Percentiles rank a stretch among this genome's conserved stretches.
These are phyloP conservation scores for Pollenia amentaria DNA, from an alignment of 2,888 invertebrate genomes.

Conservation along the genomic window DNA sequence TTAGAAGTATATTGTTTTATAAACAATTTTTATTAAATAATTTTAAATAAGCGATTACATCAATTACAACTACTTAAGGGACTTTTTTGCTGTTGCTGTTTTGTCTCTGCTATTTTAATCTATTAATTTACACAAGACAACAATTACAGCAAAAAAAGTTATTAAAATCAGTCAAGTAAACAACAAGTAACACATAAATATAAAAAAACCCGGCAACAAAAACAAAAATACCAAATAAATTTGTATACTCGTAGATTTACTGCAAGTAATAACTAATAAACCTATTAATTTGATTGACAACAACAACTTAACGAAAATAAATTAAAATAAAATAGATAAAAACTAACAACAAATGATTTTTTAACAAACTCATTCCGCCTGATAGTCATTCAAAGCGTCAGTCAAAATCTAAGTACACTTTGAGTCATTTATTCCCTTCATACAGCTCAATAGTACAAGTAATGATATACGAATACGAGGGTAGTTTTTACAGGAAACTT, in stretches of 20 bases:
- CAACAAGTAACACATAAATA: conserved; percentile 36
- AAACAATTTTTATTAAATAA: conserved; percentile 46
- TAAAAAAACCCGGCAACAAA: conserved; percentile 2
- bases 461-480: not conserved
- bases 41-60: conserved; percentile 55
- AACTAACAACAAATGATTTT: conserved; percentile 7
- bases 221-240: conserved; percentile 41
- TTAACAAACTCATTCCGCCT: conserved; percentile 23
- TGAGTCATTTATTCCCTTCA: not conserved
- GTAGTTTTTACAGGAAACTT: not conserved
- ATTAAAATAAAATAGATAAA: conserved; percentile 10
- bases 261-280: conserved; percentile 55
- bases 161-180: conserved; percentile 40
- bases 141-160: not conserved
- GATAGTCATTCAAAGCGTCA: conserved; percentile 8
- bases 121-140: conserved; percentile 50
- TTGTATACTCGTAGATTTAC: conserved; percentile 7
- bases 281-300: conserved; percentile 61
- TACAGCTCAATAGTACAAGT: not conserved
- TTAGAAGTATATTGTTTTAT: conserved; percentile 4
- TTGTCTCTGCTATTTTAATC: not conserved
- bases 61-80: conserved; percentile 54
- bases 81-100: not conserved
- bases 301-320: conserved; percentile 13
- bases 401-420: not conserved